Conservation (phyloP, 1,140 invertebrate species). For the Euschistus heros region DNA sequence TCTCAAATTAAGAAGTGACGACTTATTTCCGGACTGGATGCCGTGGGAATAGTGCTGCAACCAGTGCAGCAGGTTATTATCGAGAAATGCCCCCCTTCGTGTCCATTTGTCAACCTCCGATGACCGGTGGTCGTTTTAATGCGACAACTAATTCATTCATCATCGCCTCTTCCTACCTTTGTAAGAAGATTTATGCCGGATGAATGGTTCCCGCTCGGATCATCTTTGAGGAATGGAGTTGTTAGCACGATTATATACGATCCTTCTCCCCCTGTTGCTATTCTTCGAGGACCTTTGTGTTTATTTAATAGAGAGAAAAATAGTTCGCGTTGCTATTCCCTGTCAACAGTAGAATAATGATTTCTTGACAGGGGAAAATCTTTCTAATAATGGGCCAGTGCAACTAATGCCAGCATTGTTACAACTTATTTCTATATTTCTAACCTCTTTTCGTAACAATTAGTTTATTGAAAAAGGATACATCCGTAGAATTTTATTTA, state of each 20-base stretch:
- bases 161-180: neutral
- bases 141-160: conserved; percentile 7
- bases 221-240: conserved; percentile 1
- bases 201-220: neutral
- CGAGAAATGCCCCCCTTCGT: conserved; percentile 2
- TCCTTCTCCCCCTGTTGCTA: neutral
- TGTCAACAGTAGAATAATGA: neutral
- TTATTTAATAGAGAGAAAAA: conserved; percentile 4
- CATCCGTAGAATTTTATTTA: too few relatives aligned
- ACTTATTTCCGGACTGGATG: neutral
- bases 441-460: too few relatives aligned
- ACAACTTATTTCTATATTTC: too few relatives aligned
- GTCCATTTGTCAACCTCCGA: conserved; percentile 6
- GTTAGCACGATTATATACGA: neutral
- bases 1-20: conserved; percentile 11
- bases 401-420: too few relatives aligned
- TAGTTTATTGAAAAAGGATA: too few relatives aligned
- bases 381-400: too few relatives aligned
- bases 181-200: conserved; percentile 4
- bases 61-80: conserved; percentile 4
- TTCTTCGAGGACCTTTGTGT: neutral
- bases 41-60: conserved; percentile 11
- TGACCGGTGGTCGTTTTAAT: neutral
- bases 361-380: neutral
- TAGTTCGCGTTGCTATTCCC: neutral